Evolutionary conservation across 2,113 vertebrate species (phyloP).

Genomic region (Otocyon megalotis): DNA sequence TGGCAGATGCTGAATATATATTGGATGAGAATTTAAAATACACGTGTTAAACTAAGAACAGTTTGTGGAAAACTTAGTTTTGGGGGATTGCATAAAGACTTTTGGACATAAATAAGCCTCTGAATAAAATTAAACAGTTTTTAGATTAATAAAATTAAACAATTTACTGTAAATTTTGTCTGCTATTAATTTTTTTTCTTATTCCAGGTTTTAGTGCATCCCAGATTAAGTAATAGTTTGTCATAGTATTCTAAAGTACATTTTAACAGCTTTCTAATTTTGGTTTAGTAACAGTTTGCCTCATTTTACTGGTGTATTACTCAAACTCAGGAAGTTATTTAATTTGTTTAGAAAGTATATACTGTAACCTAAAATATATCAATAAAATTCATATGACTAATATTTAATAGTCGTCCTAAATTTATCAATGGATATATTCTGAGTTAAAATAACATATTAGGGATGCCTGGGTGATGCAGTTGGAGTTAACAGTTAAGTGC

Average conservation of each 20-base stretch:
- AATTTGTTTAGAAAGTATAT: background rate
- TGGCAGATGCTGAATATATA: background rate
- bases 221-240: background rate
- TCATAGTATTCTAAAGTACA: background rate
- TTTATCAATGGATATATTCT: background rate
- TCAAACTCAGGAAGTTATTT: background rate
- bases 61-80: background rate
- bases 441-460: background rate
- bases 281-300: background rate
- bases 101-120: background rate
- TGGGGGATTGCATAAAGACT: background rate
- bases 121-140: background rate
- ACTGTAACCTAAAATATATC: background rate
- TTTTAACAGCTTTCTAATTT: background rate
- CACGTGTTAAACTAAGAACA: background rate
- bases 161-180: background rate
- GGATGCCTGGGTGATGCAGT: background rate
- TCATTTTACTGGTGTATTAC: background rate
- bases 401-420: constrained; percentile 25
- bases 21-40: background rate
- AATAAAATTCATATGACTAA: background rate
- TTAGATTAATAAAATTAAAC: background rate
- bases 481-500: background rate
- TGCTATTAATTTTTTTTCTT: background rate
- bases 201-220: background rate